Conservation (phyloP, 2,888 invertebrate genomes). For the Syrista parreyssii region DNA sequence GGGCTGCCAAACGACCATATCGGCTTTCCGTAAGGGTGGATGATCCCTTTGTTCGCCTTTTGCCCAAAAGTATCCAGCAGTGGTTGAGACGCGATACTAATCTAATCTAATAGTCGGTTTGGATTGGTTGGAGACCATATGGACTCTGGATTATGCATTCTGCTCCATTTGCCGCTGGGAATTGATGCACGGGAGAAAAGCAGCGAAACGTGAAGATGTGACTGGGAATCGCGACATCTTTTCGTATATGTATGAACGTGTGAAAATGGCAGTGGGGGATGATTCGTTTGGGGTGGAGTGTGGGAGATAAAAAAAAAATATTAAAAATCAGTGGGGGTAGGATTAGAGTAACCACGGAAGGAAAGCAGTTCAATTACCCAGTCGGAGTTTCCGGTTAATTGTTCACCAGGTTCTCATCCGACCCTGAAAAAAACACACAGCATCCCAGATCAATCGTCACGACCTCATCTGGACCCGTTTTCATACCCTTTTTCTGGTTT, state of each 20-base stretch:
- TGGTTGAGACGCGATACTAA: conserved; percentile 25
- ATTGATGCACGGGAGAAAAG: not conserved
- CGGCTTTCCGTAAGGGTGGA: not conserved
- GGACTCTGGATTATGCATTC: conserved; percentile 29
- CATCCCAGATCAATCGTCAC: not conserved
- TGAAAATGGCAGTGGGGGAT: not conserved
- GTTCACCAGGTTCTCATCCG: conserved; percentile 36
- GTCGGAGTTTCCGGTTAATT: conserved; percentile 40
- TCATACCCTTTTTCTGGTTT: not conserved
- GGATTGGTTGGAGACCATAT: conserved; percentile 20
- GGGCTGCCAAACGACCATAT: not conserved
- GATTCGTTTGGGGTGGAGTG: not conserved
- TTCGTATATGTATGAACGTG: not conserved
- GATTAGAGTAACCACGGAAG: not conserved
- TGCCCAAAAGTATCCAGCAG: conserved; percentile 11
- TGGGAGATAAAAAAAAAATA: not conserved
- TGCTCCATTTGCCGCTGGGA: conserved; percentile 28
- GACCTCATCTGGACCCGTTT: not conserved
- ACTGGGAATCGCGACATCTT: not conserved
- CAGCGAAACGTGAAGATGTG: not conserved
- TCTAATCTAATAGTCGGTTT: conserved; percentile 26
- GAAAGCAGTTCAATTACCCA: conserved; percentile 36
- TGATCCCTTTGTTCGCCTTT: not conserved
- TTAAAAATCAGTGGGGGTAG: not conserved
- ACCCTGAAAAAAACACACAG: not conserved